A percentile compares a stretch with the other conserved stretches of the same genome.
Conservation (phyloP, 2,888 invertebrate species). For the Autographa gamma region DNA sequence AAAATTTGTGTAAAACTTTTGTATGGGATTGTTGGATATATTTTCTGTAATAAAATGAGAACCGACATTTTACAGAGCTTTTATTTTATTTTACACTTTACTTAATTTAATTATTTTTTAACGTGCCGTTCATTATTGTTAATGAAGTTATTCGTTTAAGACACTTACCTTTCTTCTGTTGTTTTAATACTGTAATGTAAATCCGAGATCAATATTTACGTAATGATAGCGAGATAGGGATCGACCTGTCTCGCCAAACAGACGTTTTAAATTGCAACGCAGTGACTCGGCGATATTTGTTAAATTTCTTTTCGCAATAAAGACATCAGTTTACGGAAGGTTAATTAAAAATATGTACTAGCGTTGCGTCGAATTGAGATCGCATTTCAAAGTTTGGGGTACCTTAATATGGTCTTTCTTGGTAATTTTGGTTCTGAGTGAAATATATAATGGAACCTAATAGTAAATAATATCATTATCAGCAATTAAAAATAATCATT, state of each 20-base stretch:
- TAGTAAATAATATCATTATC: no score
- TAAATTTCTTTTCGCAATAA: constrained; percentile 78
- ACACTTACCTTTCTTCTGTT: constrained; percentile 37
- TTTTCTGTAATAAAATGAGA: constrained; percentile 40
- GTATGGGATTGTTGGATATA: constrained; percentile 28
- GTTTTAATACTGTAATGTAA: constrained; percentile 39
- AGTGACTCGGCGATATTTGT: constrained; percentile 74
- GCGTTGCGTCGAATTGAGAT: constrained; percentile 12
- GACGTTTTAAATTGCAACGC: constrained; percentile 80
- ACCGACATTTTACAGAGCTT: constrained; percentile 30
- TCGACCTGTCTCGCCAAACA: constrained; percentile 69
- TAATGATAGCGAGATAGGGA: constrained; percentile 75
- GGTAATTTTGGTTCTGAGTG: no score
- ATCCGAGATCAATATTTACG: constrained; percentile 67
- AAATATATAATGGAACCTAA: no score
- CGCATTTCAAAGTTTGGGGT: constrained; percentile 8
- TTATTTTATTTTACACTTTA: constrained; percentile 29
- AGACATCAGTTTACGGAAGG: constrained; percentile 68
- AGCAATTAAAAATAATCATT: no score
- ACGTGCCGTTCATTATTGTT: constrained; percentile 28
- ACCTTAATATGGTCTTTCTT: not conserved
- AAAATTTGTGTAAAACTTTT: constrained; percentile 18
- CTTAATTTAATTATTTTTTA: constrained; percentile 30
- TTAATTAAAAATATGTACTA: constrained; percentile 64
- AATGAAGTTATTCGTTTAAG: constrained; percentile 30